Evolutionary conservation across 30 jellyfish, hydroid and myxozoan genomes (phyloP).

Genomic region (Rhopilema esculentum): DNA sequence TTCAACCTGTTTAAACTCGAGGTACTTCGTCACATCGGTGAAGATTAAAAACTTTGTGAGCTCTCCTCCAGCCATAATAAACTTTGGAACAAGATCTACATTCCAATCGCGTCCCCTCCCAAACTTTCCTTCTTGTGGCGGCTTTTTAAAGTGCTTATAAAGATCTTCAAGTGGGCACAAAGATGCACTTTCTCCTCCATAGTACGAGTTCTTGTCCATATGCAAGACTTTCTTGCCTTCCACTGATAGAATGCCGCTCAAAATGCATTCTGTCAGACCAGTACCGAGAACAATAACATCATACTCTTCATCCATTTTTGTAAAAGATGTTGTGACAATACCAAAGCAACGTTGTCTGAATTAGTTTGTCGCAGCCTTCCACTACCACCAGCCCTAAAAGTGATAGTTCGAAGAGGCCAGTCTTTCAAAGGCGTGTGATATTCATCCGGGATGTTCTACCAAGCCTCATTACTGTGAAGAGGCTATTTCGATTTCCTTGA

Average conservation of each 20-base stretch:
- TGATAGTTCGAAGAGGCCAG: not conserved
- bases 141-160: constrained; percentile 79
- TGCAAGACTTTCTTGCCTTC: constrained; percentile 98
- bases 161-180: constrained; percentile 92
- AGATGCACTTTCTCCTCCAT: constrained; percentile 99
- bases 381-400: not conserved
- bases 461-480: constrained; percentile 25
- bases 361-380: not conserved
- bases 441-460: constrained; percentile 68
- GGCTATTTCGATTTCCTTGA: constrained; percentile 29
- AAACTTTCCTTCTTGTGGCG: constrained; percentile 79
- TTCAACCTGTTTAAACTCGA: constrained; percentile 96
- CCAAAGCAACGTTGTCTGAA: not conserved
- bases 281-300: constrained; percentile 98
- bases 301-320: constrained; percentile 96
- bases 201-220: constrained; percentile 97
- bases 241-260: constrained; percentile 97
- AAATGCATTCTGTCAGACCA: constrained; percentile 97
- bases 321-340: not conserved
- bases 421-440: constrained; percentile 63
- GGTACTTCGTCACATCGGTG: constrained; percentile 97
- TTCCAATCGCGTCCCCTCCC: constrained; percentile 99
- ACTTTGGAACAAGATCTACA: constrained; percentile 95
- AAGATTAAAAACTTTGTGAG: constrained; percentile 82
- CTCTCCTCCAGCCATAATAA: constrained; percentile 99